Evolutionary conservation across 2,888 invertebrate genomes (phyloP).

Genomic region (Beris morrisii): DNA sequence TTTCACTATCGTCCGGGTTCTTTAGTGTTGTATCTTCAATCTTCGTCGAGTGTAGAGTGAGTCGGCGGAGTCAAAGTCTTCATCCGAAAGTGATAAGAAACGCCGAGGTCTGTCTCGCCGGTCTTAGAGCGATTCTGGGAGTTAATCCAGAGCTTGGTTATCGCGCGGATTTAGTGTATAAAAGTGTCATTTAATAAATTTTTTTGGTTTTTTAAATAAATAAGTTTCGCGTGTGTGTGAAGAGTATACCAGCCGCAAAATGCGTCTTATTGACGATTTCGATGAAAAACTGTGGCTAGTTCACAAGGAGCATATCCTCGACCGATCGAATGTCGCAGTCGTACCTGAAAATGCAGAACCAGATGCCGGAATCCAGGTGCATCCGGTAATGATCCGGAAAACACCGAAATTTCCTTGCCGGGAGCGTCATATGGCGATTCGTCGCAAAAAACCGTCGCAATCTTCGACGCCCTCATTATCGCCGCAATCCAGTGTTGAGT

Average conservation of each 20-base stretch:
- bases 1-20: too few species aligned
- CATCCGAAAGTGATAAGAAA: too few species aligned
- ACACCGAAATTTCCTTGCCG: slow-evolving; percentile 69
- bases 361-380: slow-evolving; percentile 46
- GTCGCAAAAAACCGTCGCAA: slow-evolving; percentile 59
- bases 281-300: slow-evolving; percentile 37
- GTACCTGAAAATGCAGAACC: neutral
- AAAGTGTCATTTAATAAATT: neutral
- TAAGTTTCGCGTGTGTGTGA: neutral
- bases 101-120: too few species aligned
- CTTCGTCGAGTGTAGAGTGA: too few species aligned
- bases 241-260: slow-evolving; percentile 18
- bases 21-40: too few species aligned
- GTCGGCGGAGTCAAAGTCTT: too few species aligned
- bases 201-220: neutral
- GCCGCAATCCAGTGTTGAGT: slow-evolving; percentile 39
- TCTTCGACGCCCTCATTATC: slow-evolving; percentile 35
- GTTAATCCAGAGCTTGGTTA: neutral
- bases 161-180: neutral
- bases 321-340: slow-evolving; percentile 10
- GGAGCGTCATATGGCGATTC: slow-evolving; percentile 68
- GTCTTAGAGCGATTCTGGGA: neutral
- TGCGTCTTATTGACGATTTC: slow-evolving; percentile 40
- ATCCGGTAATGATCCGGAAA: slow-evolving; percentile 57
- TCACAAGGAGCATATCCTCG: slow-evolving; percentile 32